Evolutionary conservation across 2,113 vertebrate species (phyloP), one percentile per base, ranked within the genome.

Genomic region (Speoplatyrhinus poulsoni): DNA sequence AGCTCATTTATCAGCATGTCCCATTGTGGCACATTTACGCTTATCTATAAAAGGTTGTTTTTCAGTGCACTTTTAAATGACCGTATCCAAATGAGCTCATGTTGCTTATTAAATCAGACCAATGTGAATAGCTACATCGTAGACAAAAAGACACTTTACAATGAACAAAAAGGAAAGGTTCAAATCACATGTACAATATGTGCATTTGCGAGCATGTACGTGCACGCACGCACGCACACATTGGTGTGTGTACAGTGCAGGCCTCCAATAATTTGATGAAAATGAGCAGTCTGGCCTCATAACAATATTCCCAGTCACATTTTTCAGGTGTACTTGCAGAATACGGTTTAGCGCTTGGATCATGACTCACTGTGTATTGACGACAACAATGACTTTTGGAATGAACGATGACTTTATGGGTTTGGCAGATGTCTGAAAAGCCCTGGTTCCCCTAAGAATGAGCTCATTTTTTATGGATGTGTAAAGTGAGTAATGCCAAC

Each of bases 281-380:
- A 60, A 58, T 6, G 1, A 63, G 72, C 62, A 69, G 76, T 73
- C 57, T 69, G 55, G 66, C 67, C 69, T 57, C 60, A 19, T 26
- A 79, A 85, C 79, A 82, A 82, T 83, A 72, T 80, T 55, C 76
- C 50, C 62, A 77, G 81, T 89, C 85, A 88, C 65, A 65, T 81
- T 81, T 86, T 85, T 81, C 86, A 87, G 80, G 78, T 70, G 26
- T 32, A 57, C 69, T 78, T 84, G 81, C 73, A 54, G 73, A 77
- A 64, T 82, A 73, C 62, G 32, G 19, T 57, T 49, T n/a, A 64
- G 60, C 6, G 64, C 68, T 54, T 62, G 79, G 65, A 56, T 76
- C 77, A 74, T 70, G 76, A 85, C 57, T 87, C 85, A 68, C 26
- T 0, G 9, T 73, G 82, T 86, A 90, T 69, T 86, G 82, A 85